Evolutionary conservation across 2,797 vertebrate species (phyloP), one percentile per base, ranked within the genome.

Genomic region (Helostoma temminkii): DNA sequence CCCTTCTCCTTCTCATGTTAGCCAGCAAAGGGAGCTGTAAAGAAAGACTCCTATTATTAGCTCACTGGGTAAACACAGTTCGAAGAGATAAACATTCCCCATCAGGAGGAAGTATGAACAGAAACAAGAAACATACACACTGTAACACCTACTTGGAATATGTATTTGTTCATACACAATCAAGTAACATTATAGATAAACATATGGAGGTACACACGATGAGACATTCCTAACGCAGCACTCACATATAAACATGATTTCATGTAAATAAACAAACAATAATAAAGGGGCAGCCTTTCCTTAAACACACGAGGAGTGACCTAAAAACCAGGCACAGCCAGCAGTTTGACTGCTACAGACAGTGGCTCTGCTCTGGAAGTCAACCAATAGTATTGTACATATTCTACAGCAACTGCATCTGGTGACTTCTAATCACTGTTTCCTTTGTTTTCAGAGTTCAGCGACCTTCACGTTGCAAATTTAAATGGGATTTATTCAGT

Each of bases 1-100:
- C 62, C 61, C 69, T 70, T 56, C 68, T 68, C 25, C 75, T 56
- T 37, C 61, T 64, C 6, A 34, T 58, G 56, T 55, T 72, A 2
- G 3, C 66, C 45, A 60, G 55, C 75, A 75, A 87, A 76, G 77
- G 60, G 57, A 86, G 46, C 16, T 0, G 5, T 50, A 81, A 59
- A 83, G 80, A 90, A 88, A 89, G 83, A 67, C 74, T 62, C 72
- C 73, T 84, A 82, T 81, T 89, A 84, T 87, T 86, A 84, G 61
- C 60, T 46, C 0, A 1, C n/a, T 49, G 59, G 74, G 78, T 75
- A 80, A 87, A 81, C 74, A 83, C 25, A 45, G 47, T 19, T 9
- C 1, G 9, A 10, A 72, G 36, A 59, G 72, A 80, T 63, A 77
- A 78, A 67, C 64, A 47, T 18, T 42, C 34, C 43, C 5, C 36